Evolutionary conservation across 1,140 invertebrate genomes (phyloP), one percentile per base, ranked within the genome.

Genomic region (Campoletis sonorensis): DNA sequence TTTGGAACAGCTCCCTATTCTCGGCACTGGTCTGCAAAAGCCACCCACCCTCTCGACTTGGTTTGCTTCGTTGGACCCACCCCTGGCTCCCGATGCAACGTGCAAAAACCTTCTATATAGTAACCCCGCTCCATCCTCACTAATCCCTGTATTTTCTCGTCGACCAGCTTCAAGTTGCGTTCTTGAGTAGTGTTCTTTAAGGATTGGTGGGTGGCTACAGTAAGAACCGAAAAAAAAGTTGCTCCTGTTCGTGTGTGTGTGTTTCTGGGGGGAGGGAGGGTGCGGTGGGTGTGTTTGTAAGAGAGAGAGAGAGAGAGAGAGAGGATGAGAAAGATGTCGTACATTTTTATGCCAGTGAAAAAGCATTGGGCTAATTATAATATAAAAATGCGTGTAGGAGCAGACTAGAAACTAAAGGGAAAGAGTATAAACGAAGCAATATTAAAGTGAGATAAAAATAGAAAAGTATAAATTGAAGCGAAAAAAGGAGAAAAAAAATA

Each of bases 1-100:
- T 86, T 85, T 86, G 85, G 77, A 73, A 81, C 81, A 71, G 45
- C 40, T 18, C 58, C 73, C n/a, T 33, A 33, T 30, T 70, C 78
- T 21, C 51, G 45, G 61, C 61, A 64, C 81, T 58, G 51, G 2
- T n/a, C 51, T 18, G 51, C 61, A 27, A 23, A 26, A 64, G 16
- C 61, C 61, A 10, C 7, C 5, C 40, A 26, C 61, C 61, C n/a
- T 26, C n/a, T 26, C 23, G 23, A 64, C 4, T 26, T 64, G n/a
- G 40, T 23, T 64, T 26, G 61, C 61, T 26, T 11, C 23, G 4
- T n/a, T 1, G 11, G 4, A 10, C n/a, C 61, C 61, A 23, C 23
- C 61, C 51, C 51, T n/a, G 51, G n/a, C 70, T 85, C 85, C 82
- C 79, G 83, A 79, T 83, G 79, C 77, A 75, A 21, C 72, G 72